Conservation (phyloP, 2,113 vertebrate species). For the Lontra canadensis region DNA sequence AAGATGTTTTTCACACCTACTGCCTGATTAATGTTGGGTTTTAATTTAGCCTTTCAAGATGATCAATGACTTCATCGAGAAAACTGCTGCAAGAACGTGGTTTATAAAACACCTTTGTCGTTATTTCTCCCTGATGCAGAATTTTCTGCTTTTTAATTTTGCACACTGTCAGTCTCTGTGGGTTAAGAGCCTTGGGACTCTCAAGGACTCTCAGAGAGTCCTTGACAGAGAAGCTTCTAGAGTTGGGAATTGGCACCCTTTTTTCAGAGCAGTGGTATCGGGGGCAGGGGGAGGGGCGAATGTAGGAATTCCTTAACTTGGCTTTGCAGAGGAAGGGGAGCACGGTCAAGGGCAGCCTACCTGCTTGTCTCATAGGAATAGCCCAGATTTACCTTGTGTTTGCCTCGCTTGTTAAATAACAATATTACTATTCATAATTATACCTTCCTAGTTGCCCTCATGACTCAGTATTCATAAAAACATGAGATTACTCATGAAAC, state of each 20-base stretch:
- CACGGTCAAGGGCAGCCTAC: background rate
- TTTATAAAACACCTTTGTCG: background rate
- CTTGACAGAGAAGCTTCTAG: constrained; percentile 27
- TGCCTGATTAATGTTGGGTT: constrained; percentile 25
- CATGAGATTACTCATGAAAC: background rate
- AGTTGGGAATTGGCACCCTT: background rate
- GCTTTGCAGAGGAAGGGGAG: background rate
- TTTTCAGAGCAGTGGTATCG: background rate
- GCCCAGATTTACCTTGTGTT: background rate
- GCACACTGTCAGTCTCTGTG: background rate
- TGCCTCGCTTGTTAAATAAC: constrained; percentile 2
- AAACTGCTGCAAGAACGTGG: background rate
- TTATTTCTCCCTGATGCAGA: constrained; percentile 39
- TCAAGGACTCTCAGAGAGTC: background rate
- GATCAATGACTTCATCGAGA: background rate
- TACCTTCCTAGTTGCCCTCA: background rate
- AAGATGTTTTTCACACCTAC: constrained; percentile 59
- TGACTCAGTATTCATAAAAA: constrained; percentile 42
- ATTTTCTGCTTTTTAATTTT: background rate
- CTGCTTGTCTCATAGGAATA: background rate
- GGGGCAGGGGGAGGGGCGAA: background rate
- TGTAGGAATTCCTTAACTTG: background rate
- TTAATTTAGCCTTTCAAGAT: constrained; percentile 58
- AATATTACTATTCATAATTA: constrained; percentile 17
- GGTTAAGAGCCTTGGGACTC: background rate